These are phyloP conservation scores for Leptopilina boulardi DNA, from an alignment of 1,140 invertebrate genomes.

Conservation along the genomic window DNA sequence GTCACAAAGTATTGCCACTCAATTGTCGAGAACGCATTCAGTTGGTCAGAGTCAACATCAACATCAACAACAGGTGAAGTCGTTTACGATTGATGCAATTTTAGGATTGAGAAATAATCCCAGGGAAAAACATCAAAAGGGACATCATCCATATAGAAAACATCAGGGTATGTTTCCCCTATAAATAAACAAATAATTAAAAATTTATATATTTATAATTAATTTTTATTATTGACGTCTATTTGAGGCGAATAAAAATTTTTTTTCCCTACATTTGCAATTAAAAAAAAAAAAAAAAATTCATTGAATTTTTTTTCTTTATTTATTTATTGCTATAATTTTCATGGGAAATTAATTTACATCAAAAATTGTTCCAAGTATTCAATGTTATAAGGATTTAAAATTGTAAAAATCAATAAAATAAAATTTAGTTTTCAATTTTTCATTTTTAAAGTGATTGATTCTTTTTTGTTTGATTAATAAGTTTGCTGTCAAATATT, in stretches of 20 bases:
- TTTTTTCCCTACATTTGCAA: too few species aligned
- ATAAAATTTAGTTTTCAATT: not conserved
- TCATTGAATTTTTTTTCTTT: too few species aligned
- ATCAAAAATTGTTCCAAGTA: too few species aligned
- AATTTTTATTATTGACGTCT: not conserved
- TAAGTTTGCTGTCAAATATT: too few species aligned
- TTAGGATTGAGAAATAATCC: conserved; percentile 79
- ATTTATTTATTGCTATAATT: too few species aligned
- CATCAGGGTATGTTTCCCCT: conserved; percentile 64
- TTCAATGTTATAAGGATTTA: too few species aligned
- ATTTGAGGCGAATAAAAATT: too few species aligned
- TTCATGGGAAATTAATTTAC: too few species aligned
- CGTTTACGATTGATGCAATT: conserved; percentile 89
- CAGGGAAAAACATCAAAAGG: conserved; percentile 66
- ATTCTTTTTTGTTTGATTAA: not conserved
- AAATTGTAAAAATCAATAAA: not conserved
- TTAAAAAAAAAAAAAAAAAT: too few species aligned
- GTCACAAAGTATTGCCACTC: conserved; percentile 63
- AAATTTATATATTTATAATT: not conserved
- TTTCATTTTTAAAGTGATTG: not conserved
- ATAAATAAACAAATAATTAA: too few species aligned
- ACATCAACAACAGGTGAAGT: conserved; percentile 76
- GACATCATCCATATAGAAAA: conserved; percentile 68
- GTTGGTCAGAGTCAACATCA: conserved; percentile 65
- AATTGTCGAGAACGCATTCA: conserved; percentile 64